A percentile compares a stretch with the other conserved stretches of the same genome.
Evolutionary conservation across 1,140 invertebrate species (phyloP).

Genomic region (Leptinotarsa texana): DNA sequence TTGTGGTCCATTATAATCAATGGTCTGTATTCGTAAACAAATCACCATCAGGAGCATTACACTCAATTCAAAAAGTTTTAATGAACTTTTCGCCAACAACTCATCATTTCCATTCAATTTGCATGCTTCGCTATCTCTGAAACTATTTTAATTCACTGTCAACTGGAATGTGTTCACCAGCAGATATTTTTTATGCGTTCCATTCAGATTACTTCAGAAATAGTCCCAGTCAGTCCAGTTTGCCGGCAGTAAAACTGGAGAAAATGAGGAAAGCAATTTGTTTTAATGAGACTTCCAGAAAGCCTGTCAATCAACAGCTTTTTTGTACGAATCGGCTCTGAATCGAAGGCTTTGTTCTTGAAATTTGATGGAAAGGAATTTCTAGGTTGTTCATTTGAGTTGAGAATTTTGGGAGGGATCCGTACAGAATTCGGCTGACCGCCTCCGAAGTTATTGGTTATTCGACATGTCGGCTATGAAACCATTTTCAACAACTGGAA

Average conservation of each 20-base stretch:
- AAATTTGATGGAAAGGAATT: background rate
- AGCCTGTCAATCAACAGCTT: background rate
- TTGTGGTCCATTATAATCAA: no score
- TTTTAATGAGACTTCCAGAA: background rate
- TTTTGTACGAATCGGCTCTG: background rate
- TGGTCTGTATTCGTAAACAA: no score
- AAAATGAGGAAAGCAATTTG: background rate
- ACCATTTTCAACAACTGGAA: no score
- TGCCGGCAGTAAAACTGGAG: background rate
- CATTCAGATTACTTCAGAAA: background rate
- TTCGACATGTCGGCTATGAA: no score
- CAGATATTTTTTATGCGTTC: background rate
- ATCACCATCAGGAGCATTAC: background rate
- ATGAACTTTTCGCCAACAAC: background rate
- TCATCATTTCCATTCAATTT: background rate
- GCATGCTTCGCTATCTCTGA: background rate
- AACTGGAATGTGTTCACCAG: background rate
- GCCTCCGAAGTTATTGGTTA: no score
- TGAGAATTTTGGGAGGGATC: no score
- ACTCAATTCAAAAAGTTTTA: background rate
- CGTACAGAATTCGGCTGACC: no score
- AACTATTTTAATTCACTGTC: background rate
- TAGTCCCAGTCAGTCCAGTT: background rate
- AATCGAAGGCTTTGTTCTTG: background rate
- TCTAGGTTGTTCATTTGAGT: no score